Percentiles rank a stretch among this genome's conserved stretches.
Conservation (phyloP, 1,140 invertebrate species). For the Parasteatoda tepidariorum region DNA sequence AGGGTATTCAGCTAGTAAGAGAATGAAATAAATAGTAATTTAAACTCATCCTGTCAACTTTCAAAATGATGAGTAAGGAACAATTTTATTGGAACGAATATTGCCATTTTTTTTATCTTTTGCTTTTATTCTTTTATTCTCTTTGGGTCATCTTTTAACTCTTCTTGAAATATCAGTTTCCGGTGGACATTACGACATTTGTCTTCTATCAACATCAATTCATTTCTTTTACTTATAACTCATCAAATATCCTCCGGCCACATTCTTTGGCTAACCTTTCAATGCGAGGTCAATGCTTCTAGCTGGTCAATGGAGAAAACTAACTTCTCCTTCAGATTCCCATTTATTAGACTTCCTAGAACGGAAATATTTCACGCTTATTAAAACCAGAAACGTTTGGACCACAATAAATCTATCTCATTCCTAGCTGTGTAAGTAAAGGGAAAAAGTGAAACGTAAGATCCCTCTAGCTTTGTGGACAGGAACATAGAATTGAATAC, state of each 20-base stretch:
- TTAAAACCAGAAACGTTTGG: slow-evolving; percentile 4
- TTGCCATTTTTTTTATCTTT: too few relatives aligned
- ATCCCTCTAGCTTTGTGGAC: neutral
- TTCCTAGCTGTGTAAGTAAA: neutral
- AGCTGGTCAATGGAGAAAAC: neutral
- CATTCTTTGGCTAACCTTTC: neutral
- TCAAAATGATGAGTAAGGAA: too few relatives aligned
- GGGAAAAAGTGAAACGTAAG: neutral
- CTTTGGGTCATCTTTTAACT: too few relatives aligned
- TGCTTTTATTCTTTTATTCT: too few relatives aligned
- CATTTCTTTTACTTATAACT: neutral
- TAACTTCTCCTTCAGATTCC: neutral
- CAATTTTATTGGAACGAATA: too few relatives aligned
- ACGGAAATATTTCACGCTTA: slow-evolving; percentile 18
- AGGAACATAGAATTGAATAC: neutral
- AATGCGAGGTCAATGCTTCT: neutral
- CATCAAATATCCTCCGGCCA: too few relatives aligned
- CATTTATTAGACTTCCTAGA: neutral
- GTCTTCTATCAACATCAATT: neutral
- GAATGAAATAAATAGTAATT: too few relatives aligned
- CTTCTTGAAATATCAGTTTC: too few relatives aligned
- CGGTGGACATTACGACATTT: neutral
- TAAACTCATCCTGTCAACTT: too few relatives aligned
- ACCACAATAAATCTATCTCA: neutral
- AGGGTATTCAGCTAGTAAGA: too few relatives aligned